phyloP scores from a whole-genome alignment of 53 echinoderm and acorn worm species.

The Luidia sarsii region DNA sequence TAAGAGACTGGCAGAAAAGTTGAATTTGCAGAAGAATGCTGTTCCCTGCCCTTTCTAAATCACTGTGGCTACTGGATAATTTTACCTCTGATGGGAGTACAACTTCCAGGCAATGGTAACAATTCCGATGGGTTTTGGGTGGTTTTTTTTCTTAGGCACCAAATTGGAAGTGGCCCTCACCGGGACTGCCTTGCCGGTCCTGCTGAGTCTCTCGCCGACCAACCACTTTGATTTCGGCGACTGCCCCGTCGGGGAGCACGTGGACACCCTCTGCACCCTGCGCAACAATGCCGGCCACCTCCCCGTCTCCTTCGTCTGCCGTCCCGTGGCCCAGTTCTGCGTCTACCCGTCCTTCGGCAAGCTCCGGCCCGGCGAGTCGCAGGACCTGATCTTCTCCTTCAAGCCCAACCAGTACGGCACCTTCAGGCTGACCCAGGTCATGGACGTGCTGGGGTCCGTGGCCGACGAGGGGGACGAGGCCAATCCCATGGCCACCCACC shows the following conservation, averaged over 20 bases:
- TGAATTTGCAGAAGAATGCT: too few species aligned
- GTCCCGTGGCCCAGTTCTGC: constrained; percentile 87
- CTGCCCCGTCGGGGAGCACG: constrained; percentile 86
- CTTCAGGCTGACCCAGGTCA: constrained; percentile 72
- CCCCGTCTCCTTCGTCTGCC: constrained; percentile 83
- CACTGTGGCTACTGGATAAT: too few species aligned
- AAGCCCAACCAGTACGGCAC: constrained; percentile 98
- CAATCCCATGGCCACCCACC: constrained; percentile 64
- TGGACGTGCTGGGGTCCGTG: constrained; percentile 81
- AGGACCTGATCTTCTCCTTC: constrained; percentile 93
- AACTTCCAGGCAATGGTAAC: background rate
- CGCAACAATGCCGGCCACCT: constrained; percentile 83
- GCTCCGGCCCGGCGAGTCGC: constrained; percentile 81
- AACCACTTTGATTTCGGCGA: constrained; percentile 87
- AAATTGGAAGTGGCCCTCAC: constrained; percentile 91
- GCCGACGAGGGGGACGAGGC: constrained; percentile 65
- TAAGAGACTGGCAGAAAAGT: too few species aligned
- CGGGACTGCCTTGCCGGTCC: constrained; percentile 92
- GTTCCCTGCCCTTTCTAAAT: too few species aligned
- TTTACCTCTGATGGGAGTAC: too few species aligned
- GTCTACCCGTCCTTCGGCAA: constrained; percentile 81
- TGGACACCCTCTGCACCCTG: constrained; percentile 85
- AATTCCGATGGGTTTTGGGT: background rate
- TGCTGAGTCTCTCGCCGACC: constrained; percentile 81
- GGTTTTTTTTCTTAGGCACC: constrained; percentile 47